Evolutionary conservation across 2,888 invertebrate species (phyloP).

Genomic region (Mongoloraphidia duomilia): DNA sequence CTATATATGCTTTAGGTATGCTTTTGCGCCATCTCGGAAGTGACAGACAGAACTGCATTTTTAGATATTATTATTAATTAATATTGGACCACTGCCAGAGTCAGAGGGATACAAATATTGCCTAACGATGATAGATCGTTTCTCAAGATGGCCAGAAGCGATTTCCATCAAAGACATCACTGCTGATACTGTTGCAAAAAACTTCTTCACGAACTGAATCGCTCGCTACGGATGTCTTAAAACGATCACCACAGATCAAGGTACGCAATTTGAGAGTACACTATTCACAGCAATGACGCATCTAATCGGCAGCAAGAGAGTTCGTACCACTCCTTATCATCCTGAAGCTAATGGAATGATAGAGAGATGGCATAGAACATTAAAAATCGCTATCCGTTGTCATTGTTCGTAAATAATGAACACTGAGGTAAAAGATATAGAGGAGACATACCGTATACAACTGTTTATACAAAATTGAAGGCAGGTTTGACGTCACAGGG

Average conservation of each 20-base stretch:
- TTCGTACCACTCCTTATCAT: conserved; percentile 15
- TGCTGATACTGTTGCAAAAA: conserved; percentile 11
- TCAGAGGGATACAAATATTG: conserved; percentile 20
- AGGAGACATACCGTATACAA: too few species aligned
- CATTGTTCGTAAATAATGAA: too few species aligned
- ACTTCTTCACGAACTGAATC: conserved; percentile 7
- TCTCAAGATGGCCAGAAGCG: conserved; percentile 17
- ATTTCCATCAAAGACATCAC: conserved; percentile 16
- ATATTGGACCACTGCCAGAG: conserved; percentile 20
- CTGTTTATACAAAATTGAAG: too few species aligned
- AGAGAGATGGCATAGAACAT: conserved; percentile 13
- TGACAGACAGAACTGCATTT: too few species aligned
- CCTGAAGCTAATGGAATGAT: conserved; percentile 16
- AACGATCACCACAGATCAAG: conserved; percentile 11
- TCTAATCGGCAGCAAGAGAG: conserved; percentile 8
- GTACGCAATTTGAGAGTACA: conserved; percentile 9
- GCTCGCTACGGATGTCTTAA: conserved; percentile 9
- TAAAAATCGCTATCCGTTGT: conserved; percentile 16
- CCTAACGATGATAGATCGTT: conserved; percentile 22
- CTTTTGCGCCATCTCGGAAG: too few species aligned
- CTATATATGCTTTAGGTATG: too few species aligned
- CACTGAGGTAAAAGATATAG: too few species aligned
- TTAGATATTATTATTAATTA: too few species aligned
- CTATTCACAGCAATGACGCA: conserved; percentile 8
- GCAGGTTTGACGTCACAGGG: too few species aligned